A percentile compares a stretch with the other conserved stretches of the same genome.
These are phyloP conservation scores for Eupleurogrammus muticus DNA, from an alignment of 2,797 vertebrate genomes.

Conservation along the genomic window DNA sequence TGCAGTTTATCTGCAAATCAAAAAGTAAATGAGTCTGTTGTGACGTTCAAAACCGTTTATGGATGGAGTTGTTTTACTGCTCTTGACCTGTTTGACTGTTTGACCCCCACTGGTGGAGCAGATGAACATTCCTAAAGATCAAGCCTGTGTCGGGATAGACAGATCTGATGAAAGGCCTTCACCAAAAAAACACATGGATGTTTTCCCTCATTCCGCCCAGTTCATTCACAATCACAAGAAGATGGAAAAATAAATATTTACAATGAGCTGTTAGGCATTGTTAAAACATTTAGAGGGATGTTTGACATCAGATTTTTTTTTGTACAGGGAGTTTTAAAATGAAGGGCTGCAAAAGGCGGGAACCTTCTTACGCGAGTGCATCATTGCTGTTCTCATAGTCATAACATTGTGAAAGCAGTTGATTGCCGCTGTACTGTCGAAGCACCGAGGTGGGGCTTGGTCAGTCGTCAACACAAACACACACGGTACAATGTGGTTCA, in stretches of 20 bases:
- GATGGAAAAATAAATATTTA: conserved; percentile 66
- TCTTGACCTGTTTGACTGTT: conserved; percentile 59
- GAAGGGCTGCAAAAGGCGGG: conserved; percentile 29
- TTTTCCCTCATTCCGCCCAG: conserved; percentile 47
- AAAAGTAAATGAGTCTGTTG: conserved; percentile 12
- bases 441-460: conserved; percentile 32
- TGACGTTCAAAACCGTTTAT: conserved; percentile 48
- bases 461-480: conserved; percentile 1
- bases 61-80: conserved; percentile 34
- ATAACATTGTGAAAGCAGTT: conserved; percentile 50
- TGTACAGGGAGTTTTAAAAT: conserved; percentile 42
- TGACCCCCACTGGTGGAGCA: conserved; percentile 40
- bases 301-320: conserved; percentile 42
- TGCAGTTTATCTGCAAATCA: conserved; percentile 22
- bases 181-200: conserved; percentile 39
- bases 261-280: conserved; percentile 44
- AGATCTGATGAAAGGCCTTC: conserved; percentile 48
- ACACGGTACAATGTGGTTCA: conserved; percentile 1
- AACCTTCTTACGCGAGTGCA: conserved; percentile 54
- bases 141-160: conserved; percentile 40
- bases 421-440: conserved; percentile 27
- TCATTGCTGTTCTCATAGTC: conserved; percentile 54
- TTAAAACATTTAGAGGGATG: conserved; percentile 43
- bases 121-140: conserved; percentile 51
- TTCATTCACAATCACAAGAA: conserved; percentile 53